Evolutionary conservation across 2,113 vertebrate species (phyloP).

Genomic region (Corvus moneduloides): DNA sequence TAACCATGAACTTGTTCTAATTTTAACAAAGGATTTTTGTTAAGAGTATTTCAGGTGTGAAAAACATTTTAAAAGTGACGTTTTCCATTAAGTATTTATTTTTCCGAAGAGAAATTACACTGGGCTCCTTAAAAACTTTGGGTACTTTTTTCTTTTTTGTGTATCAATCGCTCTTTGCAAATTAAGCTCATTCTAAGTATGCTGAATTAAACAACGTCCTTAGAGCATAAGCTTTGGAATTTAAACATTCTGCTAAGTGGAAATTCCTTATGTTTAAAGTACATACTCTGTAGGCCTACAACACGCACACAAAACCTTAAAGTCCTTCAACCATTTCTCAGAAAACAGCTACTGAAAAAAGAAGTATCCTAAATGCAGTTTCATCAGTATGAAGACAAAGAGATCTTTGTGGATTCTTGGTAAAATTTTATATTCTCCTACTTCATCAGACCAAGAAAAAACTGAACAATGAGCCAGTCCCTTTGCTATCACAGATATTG

Average conservation of each 20-base stretch:
- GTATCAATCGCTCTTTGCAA: neutral
- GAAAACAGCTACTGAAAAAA: neutral
- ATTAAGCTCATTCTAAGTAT: neutral
- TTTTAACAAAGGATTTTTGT: neutral
- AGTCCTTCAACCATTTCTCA: neutral
- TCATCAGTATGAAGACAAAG: neutral
- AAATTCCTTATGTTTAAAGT: neutral
- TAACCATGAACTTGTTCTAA: neutral
- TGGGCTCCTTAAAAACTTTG: neutral
- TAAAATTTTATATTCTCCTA: neutral
- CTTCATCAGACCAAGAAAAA: neutral
- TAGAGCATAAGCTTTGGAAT: neutral
- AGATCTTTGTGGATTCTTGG: neutral
- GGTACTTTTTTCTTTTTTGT: neutral
- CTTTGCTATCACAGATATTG: neutral
- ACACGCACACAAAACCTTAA: neutral
- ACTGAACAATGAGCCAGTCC: fast-evolving
- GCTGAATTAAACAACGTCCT: neutral
- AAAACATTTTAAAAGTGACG: neutral
- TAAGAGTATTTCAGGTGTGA: neutral
- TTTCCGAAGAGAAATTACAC: neutral
- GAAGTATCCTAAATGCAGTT: neutral
- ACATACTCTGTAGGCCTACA: neutral
- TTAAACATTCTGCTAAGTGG: neutral
- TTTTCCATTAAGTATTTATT: neutral